phyloP scores from a whole-genome alignment of 2,888 invertebrate species.

The Druceiella hillmani region DNA sequence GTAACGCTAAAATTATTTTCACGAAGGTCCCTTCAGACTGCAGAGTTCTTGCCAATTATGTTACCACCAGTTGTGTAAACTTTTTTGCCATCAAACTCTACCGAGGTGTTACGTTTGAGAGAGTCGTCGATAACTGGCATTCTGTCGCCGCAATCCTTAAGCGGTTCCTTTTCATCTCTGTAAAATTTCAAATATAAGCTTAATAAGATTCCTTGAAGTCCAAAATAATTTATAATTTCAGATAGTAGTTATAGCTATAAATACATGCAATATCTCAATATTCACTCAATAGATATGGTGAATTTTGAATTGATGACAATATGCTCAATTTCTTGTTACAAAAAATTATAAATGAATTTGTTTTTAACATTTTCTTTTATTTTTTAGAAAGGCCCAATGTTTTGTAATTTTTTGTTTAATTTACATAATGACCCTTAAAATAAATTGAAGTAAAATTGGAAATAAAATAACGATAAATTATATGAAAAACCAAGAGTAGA shows the following conservation, averaged over 20 bases:
- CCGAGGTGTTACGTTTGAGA: conserved; percentile 68
- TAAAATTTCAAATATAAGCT: conserved; percentile 15
- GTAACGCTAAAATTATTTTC: not conserved
- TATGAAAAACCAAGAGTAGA: no score
- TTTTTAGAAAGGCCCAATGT: no score
- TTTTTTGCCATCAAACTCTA: conserved; percentile 77
- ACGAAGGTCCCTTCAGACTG: conserved; percentile 52
- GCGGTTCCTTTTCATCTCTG: conserved; percentile 78
- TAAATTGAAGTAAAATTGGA: no score
- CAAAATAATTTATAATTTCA: no score
- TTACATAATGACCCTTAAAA: no score
- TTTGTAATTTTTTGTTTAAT: no score
- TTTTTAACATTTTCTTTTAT: no score
- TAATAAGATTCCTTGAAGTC: not conserved
- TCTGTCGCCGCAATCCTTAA: conserved; percentile 58
- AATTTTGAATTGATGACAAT: no score
- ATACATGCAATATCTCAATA: not conserved
- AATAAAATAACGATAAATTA: no score
- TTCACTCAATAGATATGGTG: no score
- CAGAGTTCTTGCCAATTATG: conserved; percentile 86
- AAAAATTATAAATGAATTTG: no score
- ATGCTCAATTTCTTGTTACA: no score
- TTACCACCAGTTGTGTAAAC: conserved; percentile 80
- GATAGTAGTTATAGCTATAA: conserved; percentile 4
- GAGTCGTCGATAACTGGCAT: conserved; percentile 53